Conservation (phyloP, 2,888 invertebrate genomes). For the Limnephilus marmoratus region DNA sequence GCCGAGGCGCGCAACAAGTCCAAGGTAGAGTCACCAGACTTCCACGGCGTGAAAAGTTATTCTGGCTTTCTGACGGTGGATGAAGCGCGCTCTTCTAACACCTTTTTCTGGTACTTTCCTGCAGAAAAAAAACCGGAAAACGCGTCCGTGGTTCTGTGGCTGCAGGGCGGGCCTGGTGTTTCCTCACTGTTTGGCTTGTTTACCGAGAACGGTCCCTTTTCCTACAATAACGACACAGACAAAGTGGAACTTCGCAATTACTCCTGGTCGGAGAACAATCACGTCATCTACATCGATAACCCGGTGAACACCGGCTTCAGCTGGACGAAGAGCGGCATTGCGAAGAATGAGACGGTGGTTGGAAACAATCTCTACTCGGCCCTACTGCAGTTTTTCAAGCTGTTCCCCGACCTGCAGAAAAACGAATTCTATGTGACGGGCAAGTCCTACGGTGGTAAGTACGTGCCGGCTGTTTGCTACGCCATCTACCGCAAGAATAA, state of each 20-base stretch:
- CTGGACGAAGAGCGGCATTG: no score
- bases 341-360: no score
- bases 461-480: no score
- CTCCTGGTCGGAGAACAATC: conserved; percentile 76
- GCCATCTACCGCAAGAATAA: no score
- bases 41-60: conserved; percentile 81
- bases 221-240: conserved; percentile 71
- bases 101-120: conserved; percentile 75
- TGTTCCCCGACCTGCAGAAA: no score
- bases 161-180: conserved; percentile 92
- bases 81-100: conserved; percentile 83
- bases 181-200: conserved; percentile 89
- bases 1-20: conserved; percentile 79
- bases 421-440: no score
- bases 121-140: conserved; percentile 74
- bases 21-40: conserved; percentile 78
- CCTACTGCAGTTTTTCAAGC: no score
- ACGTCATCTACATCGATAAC: conserved; percentile 93
- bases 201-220: conserved; percentile 89
- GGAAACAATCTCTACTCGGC: no score
- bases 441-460: no score
- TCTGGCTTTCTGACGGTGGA: conserved; percentile 92
- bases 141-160: conserved; percentile 88
- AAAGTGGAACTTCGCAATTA: no score
- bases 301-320: conserved; percentile 94